These are phyloP conservation scores for Eilema depressum DNA, from an alignment of 2,888 invertebrate species.

Conservation along the genomic window DNA sequence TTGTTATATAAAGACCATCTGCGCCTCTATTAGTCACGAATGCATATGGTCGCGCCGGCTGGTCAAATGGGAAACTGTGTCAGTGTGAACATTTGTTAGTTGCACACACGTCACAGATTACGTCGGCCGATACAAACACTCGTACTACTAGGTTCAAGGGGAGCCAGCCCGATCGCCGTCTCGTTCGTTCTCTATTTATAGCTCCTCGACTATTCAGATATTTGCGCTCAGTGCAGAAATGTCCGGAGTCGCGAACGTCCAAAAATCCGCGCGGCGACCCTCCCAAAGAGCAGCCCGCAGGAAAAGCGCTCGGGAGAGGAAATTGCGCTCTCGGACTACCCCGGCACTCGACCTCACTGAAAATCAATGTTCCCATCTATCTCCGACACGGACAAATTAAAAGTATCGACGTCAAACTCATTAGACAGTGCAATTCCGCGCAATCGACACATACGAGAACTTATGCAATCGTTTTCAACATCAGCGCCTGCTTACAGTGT, in stretches of 20 bases:
- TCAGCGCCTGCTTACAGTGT: conserved; percentile 65
- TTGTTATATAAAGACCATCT: conserved; percentile 69
- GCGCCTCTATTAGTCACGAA: conserved; percentile 70
- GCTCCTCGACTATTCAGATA: conserved; percentile 81
- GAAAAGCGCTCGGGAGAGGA: conserved; percentile 60
- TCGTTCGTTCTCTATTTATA: conserved; percentile 85
- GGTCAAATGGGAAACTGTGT: conserved; percentile 84
- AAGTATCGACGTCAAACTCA: conserved; percentile 68
- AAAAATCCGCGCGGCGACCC: conserved; percentile 65
- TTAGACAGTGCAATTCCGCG: conserved; percentile 75
- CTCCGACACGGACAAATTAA: conserved; percentile 64
- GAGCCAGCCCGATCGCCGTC: conserved; percentile 82
- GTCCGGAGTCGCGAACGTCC: conserved; percentile 82
- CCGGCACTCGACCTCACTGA: conserved; percentile 50
- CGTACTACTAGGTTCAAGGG: conserved; percentile 84
- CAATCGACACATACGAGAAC: conserved; percentile 70
- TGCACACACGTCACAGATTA: conserved; percentile 78
- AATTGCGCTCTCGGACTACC: conserved; percentile 53
- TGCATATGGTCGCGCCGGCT: conserved; percentile 78
- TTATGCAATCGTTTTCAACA: conserved; percentile 79
- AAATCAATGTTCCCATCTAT: conserved; percentile 51
- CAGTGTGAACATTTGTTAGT: conserved; percentile 80
- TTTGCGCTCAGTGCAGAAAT: conserved; percentile 84
- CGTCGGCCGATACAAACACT: conserved; percentile 70
- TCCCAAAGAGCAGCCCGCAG: conserved; percentile 65